These are phyloP conservation scores for Centropus unirufus DNA, from an alignment of 2,113 vertebrate genomes.

Conservation along the genomic window DNA sequence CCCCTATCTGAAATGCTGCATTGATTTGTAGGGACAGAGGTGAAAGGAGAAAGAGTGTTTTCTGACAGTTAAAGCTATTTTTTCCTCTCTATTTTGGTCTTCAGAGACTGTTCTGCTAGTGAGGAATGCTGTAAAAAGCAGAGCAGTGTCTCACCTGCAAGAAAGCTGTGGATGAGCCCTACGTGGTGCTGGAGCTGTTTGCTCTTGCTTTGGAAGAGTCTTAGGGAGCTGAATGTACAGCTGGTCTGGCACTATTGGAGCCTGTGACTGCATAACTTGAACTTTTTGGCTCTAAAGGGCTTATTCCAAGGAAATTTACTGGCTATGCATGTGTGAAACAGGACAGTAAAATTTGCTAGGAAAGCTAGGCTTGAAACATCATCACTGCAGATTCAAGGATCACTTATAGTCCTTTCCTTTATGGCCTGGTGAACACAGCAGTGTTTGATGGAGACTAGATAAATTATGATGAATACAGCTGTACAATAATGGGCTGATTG, in stretches of 20 bases:
- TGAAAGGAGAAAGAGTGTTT: neutral
- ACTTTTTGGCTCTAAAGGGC: neutral
- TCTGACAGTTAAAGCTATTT: neutral
- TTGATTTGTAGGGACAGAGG: neutral
- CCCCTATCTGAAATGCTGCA: fast-evolving
- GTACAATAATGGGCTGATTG: neutral
- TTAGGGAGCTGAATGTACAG: neutral
- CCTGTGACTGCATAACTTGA: neutral
- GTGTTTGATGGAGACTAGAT: neutral
- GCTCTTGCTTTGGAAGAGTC: neutral
- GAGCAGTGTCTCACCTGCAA: neutral
- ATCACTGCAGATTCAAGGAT: neutral
- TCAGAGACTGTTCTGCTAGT: neutral
- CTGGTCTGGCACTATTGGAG: neutral
- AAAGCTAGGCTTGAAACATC: neutral
- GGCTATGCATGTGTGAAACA: fast-evolving
- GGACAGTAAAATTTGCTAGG: neutral
- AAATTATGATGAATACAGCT: constrained; percentile 31
- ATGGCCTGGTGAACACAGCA: neutral
- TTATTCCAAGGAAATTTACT: neutral
- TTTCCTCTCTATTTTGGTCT: fast-evolving
- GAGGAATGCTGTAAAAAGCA: neutral
- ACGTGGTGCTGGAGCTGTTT: neutral
- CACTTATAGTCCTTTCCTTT: neutral
- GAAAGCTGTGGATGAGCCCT: neutral